Evolutionary conservation across 2,113 vertebrate genomes (phyloP), one percentile per base, ranked within the genome.

Genomic region (Rhadina sibilatrix): DNA sequence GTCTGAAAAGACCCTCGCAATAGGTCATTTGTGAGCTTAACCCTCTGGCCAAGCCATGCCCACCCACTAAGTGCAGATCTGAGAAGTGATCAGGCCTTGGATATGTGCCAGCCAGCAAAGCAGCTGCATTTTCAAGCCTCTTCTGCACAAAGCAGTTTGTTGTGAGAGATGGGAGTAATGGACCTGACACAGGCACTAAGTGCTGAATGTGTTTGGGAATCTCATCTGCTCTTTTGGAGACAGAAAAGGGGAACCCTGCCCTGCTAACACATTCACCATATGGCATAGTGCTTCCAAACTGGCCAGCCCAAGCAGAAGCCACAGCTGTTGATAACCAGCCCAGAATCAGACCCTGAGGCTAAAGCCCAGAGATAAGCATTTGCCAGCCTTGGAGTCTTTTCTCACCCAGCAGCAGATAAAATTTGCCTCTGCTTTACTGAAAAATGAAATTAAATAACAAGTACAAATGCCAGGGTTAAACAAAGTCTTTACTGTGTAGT

Each of bases 381-480:
- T 93, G 22, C 47, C 85, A 63, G 40, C 6, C 21, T 74, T 68
- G 25, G 52, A 86, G 20, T 35, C 23, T 57, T 90, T 76, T 57
- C 38, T 72, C 33, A 69, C 19, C n/a, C 27, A 59, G 25, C 2
- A 89, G 69, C 40, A 84, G 60, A 81, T 87, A 84, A 75, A 81
- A 75, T 70, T 75, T 89, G 28, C 47, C n/a, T 84, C n/a, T 53
- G 23, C 8, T 71, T 87, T 87, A 57, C 69, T 83, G 74, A 65
- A 96, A 94, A 66, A 93, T 85, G 25, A 69, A 91, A 94, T 83
- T 46, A 85, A 94, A 87, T 42, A 71, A 49, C 28, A 38, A 42
- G 47, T 94, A 79, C 38, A 65, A 27, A 54, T 85, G 66, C 11
- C 53, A 69, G 33, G 69, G 88, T 93, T 93, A 89, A 96, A 81